Evolutionary conservation across 2,888 invertebrate genomes (phyloP), one percentile per base, ranked within the genome.

Genomic region (Adelphocoris suturalis): DNA sequence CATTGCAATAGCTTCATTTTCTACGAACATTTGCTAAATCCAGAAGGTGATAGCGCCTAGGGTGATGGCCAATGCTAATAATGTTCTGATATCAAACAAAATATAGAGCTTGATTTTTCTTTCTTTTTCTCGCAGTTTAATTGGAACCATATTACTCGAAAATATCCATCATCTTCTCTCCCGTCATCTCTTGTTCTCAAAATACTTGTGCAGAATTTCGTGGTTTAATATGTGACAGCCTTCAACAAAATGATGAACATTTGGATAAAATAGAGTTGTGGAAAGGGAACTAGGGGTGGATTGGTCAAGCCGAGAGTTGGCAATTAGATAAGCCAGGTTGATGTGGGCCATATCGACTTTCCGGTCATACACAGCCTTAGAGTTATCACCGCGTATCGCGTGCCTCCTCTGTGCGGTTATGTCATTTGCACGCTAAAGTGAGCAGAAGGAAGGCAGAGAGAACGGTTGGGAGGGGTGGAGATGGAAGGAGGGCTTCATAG

Each of bases 321-420:
- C 68, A 68, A 68, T 68, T 68, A 68, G 68, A 68, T 23, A 27
- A 68, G 68, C 23, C 19, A 68, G 68, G 68, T 68, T n/a, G 80
- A 48, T 47, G 68, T 23, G 68, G 19, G 13, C 68, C 68, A n/a
- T 84, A 86, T 86, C 86, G 86, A 86, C 86, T 86, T 86, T 86
- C 68, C 86, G 57, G 86, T 86, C 61, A 86, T 86, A 61, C 57
- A 57, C 86, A 86, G 86, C 86, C 86, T 86, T 86, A 86, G 57
- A 86, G 61, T 86, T 86, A 57, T 68, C 55, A 61, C 47, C 52
- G 82, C 82, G 47, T 82, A 47, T 52, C 47, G 27, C 27, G 27
- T 37, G 52, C 46, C 86, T 47, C 55, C 57, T 55, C 47, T 86
- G 57, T 86, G 86, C 86, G 86, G 57, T 86, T 68, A 57, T 86